phyloP scores from a whole-genome alignment of 2,888 invertebrate species.

The Cryptophagus acutangulus region DNA sequence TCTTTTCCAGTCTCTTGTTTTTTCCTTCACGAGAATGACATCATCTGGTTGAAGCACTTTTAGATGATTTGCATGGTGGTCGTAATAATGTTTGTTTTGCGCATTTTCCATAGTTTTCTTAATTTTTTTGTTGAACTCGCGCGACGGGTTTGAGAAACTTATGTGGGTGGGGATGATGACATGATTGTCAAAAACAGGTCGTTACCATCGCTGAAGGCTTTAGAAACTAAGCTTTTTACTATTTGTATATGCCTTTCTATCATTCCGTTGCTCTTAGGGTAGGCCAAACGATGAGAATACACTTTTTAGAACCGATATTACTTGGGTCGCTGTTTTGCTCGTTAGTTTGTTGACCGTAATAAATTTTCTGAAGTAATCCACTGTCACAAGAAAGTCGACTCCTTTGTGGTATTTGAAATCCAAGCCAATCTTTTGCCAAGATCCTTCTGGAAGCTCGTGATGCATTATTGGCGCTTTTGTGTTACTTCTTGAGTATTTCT shows the following conservation, averaged over 20 bases:
- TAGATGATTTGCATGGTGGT: no score
- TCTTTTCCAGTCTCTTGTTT: no score
- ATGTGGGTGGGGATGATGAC: no score
- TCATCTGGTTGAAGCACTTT: no score
- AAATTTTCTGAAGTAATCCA: constrained; percentile 30
- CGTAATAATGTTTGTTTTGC: no score
- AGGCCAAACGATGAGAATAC: constrained; percentile 18
- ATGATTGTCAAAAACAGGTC: constrained; percentile 27
- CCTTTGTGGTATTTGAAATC: constrained; percentile 15
- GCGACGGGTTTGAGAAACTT: no score
- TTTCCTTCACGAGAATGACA: no score
- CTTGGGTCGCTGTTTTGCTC: constrained; percentile 2
- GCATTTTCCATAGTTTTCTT: no score
- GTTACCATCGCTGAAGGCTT: constrained; percentile 18
- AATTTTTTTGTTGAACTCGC: no score
- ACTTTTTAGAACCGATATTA: constrained; percentile 12
- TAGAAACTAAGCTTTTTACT: constrained; percentile 24
- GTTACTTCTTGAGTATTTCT: constrained; percentile 14
- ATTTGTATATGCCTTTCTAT: constrained; percentile 26
- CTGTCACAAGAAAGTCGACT: constrained; percentile 24
- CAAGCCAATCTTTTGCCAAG: constrained; percentile 22
- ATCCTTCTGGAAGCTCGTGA: constrained; percentile 14
- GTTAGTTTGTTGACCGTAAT: constrained; percentile 21
- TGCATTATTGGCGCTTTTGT: constrained; percentile 15
- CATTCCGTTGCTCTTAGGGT: constrained; percentile 22